phyloP scores from a whole-genome alignment of 2,113 vertebrate species.

The Etheostoma spectabile region DNA sequence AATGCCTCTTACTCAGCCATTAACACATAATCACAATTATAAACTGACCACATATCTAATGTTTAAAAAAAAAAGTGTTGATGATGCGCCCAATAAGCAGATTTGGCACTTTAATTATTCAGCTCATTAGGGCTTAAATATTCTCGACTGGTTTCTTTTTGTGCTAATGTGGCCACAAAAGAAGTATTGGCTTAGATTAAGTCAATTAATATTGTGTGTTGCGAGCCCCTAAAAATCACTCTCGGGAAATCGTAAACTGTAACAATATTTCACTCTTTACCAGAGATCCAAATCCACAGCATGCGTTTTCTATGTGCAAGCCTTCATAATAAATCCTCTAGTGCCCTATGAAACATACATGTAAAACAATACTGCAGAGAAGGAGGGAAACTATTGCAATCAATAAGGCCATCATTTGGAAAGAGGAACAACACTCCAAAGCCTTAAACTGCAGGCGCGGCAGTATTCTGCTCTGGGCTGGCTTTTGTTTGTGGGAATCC shows the following conservation, averaged over 20 bases:
- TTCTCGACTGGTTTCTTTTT: not conserved
- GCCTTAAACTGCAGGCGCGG: conserved; percentile 8
- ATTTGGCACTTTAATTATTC: conserved; percentile 26
- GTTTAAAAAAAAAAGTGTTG: not conserved
- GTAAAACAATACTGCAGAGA: conserved; percentile 23
- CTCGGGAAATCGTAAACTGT: conserved; percentile 29
- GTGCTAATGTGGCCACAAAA: conserved; percentile 1
- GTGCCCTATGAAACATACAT: conserved; percentile 27
- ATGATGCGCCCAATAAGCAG: not conserved
- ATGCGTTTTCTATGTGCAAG: conserved; percentile 25
- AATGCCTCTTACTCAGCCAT: not conserved
- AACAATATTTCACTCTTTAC: conserved; percentile 31
- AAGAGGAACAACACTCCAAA: conserved; percentile 44
- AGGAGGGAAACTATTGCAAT: conserved; percentile 47
- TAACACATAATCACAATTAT: conserved; percentile 22
- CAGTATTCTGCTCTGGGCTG: conserved; percentile 30
- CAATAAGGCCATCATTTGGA: conserved; percentile 65
- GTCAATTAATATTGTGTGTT: conserved; percentile 19
- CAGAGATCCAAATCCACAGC: conserved; percentile 12
- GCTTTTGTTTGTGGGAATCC: conserved; percentile 56
- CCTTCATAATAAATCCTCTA: conserved; percentile 45
- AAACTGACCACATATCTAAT: not conserved
- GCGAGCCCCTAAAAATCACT: conserved; percentile 30
- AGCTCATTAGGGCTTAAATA: conserved; percentile 6
- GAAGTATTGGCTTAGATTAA: not conserved